phyloP scores from a whole-genome alignment of 2,888 invertebrate species.

The Cryptocephalus moraei region DNA sequence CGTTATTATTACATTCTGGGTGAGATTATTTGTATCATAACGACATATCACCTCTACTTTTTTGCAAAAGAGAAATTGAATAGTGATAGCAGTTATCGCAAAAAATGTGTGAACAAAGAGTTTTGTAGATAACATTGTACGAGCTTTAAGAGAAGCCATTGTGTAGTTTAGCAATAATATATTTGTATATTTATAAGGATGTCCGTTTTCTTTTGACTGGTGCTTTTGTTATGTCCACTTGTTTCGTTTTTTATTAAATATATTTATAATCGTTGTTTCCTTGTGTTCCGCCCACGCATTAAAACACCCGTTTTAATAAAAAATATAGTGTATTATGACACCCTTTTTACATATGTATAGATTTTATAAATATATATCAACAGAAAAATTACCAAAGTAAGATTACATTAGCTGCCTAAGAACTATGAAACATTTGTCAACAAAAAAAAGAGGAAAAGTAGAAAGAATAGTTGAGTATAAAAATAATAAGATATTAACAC shows the following conservation, averaged over 20 bases:
- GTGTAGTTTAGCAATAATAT: conserved; percentile 31
- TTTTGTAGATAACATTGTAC: conserved; percentile 11
- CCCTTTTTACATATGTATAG: too few relatives aligned
- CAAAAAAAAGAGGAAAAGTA: too few relatives aligned
- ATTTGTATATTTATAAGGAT: conserved; percentile 29
- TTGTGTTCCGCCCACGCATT: not conserved
- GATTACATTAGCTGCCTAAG: too few relatives aligned
- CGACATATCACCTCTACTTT: conserved; percentile 22
- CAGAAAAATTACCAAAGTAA: too few relatives aligned
- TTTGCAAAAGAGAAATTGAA: not conserved
- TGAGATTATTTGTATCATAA: conserved; percentile 15
- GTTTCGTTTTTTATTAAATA: conserved; percentile 27
- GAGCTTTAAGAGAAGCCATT: conserved; percentile 17
- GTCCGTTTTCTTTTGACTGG: conserved; percentile 23
- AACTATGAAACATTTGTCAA: too few relatives aligned
- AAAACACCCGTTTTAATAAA: too few relatives aligned
- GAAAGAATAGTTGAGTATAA: too few relatives aligned
- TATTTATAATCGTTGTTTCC: conserved; percentile 7
- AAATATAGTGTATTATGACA: not conserved
- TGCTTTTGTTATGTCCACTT: conserved; percentile 22
- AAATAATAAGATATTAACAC: too few relatives aligned
- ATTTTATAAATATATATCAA: too few relatives aligned
- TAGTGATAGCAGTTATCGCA: not conserved
- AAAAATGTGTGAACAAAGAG: not conserved
- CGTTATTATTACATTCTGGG: conserved; percentile 4